phyloP scores from a whole-genome alignment of 1,140 invertebrate genomes.

The Aphelenchoides avenae region DNA sequence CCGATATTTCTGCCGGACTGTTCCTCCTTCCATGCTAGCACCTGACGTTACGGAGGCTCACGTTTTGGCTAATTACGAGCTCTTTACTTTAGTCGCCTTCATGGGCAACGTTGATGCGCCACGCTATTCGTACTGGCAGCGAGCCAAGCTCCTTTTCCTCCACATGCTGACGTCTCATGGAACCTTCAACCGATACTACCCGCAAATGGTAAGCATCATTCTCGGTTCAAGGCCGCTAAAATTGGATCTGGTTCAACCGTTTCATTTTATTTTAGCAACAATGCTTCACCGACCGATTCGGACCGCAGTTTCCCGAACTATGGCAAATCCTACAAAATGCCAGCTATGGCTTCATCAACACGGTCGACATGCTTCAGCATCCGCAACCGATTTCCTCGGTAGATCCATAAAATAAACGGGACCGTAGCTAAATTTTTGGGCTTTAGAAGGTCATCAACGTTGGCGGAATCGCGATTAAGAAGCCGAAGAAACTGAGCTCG shows the following conservation, averaged over 20 bases:
- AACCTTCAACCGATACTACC: no score
- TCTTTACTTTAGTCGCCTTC: no score
- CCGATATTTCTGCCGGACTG: slow-evolving; percentile 7
- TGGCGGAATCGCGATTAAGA: slow-evolving; percentile 10
- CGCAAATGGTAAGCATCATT: no score
- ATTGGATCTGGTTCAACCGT: slow-evolving; percentile 1
- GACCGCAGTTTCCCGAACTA: slow-evolving; percentile 3
- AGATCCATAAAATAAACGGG: slow-evolving; percentile 17
- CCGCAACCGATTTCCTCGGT: slow-evolving; percentile 1
- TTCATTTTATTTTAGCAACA: slow-evolving; percentile 8
- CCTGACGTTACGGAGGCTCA: background rate
- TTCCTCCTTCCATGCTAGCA: background rate
- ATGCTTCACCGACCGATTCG: slow-evolving; percentile 5
- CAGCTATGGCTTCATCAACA: slow-evolving; percentile 12
- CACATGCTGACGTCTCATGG: no score
- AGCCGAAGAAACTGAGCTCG: slow-evolving; percentile 5
- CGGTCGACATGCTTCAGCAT: background rate
- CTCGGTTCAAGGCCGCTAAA: no score
- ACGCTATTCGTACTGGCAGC: no score
- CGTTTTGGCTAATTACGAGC: no score
- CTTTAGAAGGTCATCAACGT: no score
- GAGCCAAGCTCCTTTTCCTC: no score
- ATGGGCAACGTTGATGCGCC: no score
- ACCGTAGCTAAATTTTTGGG: background rate
- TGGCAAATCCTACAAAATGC: slow-evolving; percentile 5